Conservation (phyloP, 1,140 invertebrate genomes). For the Calephelis nemesis region DNA sequence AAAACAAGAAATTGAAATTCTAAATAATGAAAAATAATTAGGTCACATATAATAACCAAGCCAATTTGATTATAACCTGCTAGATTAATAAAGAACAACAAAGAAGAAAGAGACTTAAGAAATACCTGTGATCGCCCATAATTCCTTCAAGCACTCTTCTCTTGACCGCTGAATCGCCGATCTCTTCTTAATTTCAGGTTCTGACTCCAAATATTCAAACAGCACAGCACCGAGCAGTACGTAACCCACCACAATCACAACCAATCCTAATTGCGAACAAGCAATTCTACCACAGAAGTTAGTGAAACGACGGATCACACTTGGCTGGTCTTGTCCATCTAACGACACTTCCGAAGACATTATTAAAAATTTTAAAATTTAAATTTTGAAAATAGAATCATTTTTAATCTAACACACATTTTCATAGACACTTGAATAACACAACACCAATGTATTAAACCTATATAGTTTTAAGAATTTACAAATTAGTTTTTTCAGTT, state of each 20-base stretch:
- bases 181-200: slow-evolving; percentile 67
- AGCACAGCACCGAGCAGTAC: slow-evolving; percentile 79
- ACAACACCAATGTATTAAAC: too few relatives aligned
- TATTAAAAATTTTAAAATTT: slow-evolving; percentile 20
- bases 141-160: slow-evolving; percentile 80
- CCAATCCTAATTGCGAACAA: slow-evolving; percentile 78
- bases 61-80: too few relatives aligned
- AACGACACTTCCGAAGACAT: slow-evolving; percentile 72
- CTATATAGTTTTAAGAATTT: too few relatives aligned
- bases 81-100: too few relatives aligned
- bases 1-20: too few relatives aligned
- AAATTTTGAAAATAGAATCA: not conserved
- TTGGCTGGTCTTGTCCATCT: slow-evolving; percentile 55
- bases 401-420: slow-evolving; percentile 22
- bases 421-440: not conserved
- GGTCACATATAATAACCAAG: too few relatives aligned
- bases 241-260: slow-evolving; percentile 77
- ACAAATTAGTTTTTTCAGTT: too few relatives aligned
- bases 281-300: slow-evolving; percentile 56
- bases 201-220: slow-evolving; percentile 80
- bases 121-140: slow-evolving; percentile 81
- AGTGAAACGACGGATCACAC: slow-evolving; percentile 43
- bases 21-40: too few relatives aligned
- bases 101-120: too few relatives aligned
- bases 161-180: slow-evolving; percentile 78